Percentiles rank a stretch among this genome's conserved stretches.
Conservation (phyloP, 2,888 invertebrate genomes). For the Tetanocera ferruginea region DNA sequence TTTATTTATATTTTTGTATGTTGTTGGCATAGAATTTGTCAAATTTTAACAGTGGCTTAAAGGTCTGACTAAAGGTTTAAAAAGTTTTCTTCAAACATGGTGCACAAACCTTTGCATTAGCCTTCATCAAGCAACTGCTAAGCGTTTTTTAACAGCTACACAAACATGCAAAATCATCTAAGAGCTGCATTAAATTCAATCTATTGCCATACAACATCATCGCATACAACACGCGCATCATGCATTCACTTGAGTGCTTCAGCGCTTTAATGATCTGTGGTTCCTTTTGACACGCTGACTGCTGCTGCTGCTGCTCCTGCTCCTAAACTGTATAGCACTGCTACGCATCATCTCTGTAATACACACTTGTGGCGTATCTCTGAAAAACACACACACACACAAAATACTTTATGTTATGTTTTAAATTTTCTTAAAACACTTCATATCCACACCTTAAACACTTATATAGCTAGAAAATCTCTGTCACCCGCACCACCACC, state of each 20-base stretch:
- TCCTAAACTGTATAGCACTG: background rate
- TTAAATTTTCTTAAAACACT: background rate
- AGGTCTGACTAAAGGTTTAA: too few species aligned
- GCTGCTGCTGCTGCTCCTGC: background rate
- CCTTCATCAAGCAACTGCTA: background rate
- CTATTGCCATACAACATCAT: background rate
- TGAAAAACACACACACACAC: background rate
- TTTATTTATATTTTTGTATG: background rate
- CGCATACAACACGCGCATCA: background rate
- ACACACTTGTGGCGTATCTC: background rate
- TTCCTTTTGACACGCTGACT: slow-evolving; percentile 16
- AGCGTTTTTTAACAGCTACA: background rate
- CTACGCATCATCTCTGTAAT: background rate
- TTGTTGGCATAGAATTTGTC: background rate
- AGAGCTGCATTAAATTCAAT: background rate
- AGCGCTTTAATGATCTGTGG: slow-evolving; percentile 23
- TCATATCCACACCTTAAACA: background rate
- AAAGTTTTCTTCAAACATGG: too few species aligned
- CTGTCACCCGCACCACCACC: too few species aligned
- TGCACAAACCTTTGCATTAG: too few species aligned
- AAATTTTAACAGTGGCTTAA: too few species aligned
- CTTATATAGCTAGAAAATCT: too few species aligned
- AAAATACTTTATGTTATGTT: background rate
- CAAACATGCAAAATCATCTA: background rate
- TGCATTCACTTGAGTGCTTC: slow-evolving; percentile 2